Conservation (phyloP, 2,888 invertebrate genomes). For the Xylota segnis region DNA sequence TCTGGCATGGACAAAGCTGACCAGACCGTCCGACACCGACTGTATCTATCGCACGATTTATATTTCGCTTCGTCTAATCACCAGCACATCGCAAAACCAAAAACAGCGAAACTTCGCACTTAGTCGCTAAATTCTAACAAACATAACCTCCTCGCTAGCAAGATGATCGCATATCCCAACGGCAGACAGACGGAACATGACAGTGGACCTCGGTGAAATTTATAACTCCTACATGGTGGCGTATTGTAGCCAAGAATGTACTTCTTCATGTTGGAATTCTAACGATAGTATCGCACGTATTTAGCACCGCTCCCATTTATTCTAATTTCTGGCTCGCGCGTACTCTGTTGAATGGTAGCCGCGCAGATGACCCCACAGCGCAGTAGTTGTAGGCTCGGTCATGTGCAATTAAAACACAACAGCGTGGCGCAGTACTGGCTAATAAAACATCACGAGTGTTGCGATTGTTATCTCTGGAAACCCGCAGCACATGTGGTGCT, state of each 20-base stretch:
- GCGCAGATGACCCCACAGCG: conserved; percentile 38
- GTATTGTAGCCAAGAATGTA: conserved; percentile 38
- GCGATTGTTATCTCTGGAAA: conserved; percentile 53
- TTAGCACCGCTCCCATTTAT: conserved; percentile 64
- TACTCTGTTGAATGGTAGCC: conserved; percentile 2
- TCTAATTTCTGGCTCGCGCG: conserved; percentile 51
- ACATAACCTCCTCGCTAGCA: conserved; percentile 22
- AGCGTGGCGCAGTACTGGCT: conserved; percentile 34
- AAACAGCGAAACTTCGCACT: conserved; percentile 27
- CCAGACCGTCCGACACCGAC: conserved; percentile 11
- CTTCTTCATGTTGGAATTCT: conserved; percentile 54
- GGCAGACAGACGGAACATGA: conserved; percentile 41
- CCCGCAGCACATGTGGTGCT: conserved; percentile 14
- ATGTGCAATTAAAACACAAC: conserved; percentile 56
- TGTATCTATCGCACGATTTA: conserved; percentile 46
- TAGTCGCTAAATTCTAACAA: conserved; percentile 39
- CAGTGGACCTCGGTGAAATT: conserved; percentile 42
- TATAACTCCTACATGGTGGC: conserved; percentile 51
- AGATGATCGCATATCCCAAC: conserved; percentile 31
- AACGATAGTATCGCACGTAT: conserved; percentile 61
- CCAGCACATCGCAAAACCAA: conserved; percentile 30
- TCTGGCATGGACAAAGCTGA: conserved; percentile 7
- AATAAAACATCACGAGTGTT: conserved; percentile 55
- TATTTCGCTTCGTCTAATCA: conserved; percentile 36
- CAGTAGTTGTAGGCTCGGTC: conserved; percentile 46